These are phyloP conservation scores for Lagria hirta DNA, from an alignment of 2,888 invertebrate species.

Conservation along the genomic window DNA sequence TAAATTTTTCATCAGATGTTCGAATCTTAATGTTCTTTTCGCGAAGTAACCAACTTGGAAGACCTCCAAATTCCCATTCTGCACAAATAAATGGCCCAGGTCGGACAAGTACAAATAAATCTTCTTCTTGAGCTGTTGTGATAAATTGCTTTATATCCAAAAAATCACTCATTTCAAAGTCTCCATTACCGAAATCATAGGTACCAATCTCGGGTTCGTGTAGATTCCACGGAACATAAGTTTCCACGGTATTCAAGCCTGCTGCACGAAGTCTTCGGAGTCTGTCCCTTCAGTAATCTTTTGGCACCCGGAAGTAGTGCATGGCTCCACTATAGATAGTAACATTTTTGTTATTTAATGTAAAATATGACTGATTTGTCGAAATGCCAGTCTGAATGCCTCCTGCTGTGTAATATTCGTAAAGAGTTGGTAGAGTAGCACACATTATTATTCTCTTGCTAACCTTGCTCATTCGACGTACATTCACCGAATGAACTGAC, in stretches of 20 bases:
- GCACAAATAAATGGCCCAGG: constrained; percentile 93
- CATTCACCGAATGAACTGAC: no score
- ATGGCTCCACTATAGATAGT: constrained; percentile 61
- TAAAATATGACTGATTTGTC: constrained; percentile 45
- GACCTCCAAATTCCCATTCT: constrained; percentile 71
- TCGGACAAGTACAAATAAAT: constrained; percentile 74
- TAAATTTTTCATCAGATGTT: constrained; percentile 49
- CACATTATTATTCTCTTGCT: no score
- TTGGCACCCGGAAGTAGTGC: constrained; percentile 84
- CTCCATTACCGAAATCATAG: constrained; percentile 62
- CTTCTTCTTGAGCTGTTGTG: constrained; percentile 65
- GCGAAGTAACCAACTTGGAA: constrained; percentile 48
- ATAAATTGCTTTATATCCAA: constrained; percentile 67
- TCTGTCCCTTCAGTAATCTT: constrained; percentile 76
- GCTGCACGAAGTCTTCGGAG: constrained; percentile 75
- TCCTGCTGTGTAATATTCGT: constrained; percentile 53
- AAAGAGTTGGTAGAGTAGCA: constrained; percentile 48
- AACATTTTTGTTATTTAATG: constrained; percentile 53
- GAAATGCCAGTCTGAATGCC: constrained; percentile 45
- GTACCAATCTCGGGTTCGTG: constrained; percentile 68
- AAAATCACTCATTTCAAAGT: constrained; percentile 58
- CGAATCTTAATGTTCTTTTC: constrained; percentile 56
- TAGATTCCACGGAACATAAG: constrained; percentile 84
- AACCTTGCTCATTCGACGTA: no score
- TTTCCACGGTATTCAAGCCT: constrained; percentile 84